A percentile compares a stretch with the other conserved stretches of the same genome.
phyloP scores from a whole-genome alignment of 2,888 invertebrate species.

The Caenorhabditis zanzibari region DNA sequence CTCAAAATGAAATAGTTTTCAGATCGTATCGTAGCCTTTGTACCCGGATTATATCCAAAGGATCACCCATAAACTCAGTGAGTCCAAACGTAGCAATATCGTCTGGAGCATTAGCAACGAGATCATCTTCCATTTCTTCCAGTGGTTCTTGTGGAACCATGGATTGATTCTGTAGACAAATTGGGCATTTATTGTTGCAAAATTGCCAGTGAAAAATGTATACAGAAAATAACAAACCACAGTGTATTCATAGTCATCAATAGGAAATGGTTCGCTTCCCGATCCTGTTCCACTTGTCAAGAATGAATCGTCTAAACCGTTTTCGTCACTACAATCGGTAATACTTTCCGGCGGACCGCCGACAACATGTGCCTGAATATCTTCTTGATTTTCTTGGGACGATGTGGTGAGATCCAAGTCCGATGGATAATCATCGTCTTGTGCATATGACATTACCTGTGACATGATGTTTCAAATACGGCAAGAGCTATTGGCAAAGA shows the following conservation, averaged over 20 bases:
- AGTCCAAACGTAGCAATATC: too few species aligned
- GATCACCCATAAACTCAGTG: background rate
- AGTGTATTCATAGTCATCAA: background rate
- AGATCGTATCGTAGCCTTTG: background rate
- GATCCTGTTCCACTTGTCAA: too few species aligned
- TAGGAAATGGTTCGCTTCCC: too few species aligned
- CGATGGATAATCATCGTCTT: background rate
- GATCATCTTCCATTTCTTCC: too few species aligned
- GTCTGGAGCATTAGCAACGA: too few species aligned
- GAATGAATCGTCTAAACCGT: background rate
- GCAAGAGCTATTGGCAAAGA: background rate
- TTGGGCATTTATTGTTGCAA: too few species aligned
- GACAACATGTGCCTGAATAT: background rate
- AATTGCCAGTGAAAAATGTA: too few species aligned
- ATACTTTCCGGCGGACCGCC: background rate
- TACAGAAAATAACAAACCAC: too few species aligned
- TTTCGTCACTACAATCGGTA: background rate
- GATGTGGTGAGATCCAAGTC: background rate
- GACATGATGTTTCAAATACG: too few species aligned
- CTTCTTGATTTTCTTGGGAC: background rate
- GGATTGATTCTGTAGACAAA: too few species aligned
- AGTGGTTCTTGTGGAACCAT: too few species aligned
- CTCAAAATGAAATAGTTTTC: background rate
- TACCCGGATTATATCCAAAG: background rate
- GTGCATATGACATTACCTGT: background rate